Evolutionary conservation across 2,113 vertebrate species (phyloP), one percentile per base, ranked within the genome.

Genomic region (Pelusios castaneus): DNA sequence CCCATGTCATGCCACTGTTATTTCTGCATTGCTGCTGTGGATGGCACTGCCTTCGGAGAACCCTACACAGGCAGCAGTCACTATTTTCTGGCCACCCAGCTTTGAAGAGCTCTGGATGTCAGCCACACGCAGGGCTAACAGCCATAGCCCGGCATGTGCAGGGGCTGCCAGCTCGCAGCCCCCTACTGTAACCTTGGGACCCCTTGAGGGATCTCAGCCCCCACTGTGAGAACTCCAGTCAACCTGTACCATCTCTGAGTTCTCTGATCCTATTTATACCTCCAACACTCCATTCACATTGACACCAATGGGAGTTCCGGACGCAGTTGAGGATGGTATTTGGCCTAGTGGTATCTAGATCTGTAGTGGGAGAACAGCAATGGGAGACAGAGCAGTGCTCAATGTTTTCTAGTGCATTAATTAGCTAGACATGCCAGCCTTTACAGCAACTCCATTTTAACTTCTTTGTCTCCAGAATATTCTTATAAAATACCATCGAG

Each of bases 171-270:
- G 47, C 10, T 47, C 47, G 10, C 47, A 47, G 47, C 47, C 47
- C 47, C 47, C 47, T 47, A 10, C 47, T 47, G 10, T 47, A 47
- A 47, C 47, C 10, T 47, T 47, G 47, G 47, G 47, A 47, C 47
- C 47, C 10, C 10, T 47, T 47, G 47, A 47, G 47, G 47, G 47
- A 47, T 47, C 47, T 10, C 47, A 47, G 47, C 47, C 47, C 47
- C 47, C 47, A 47, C 7, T 47, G 47, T 47, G 10, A 47, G 47
- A 47, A 47, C 82, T 81, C 94, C 92, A 8, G 0, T 25, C 80
- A 79, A 81, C 85, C 88, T 93, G 85, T 97, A 86, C 41, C 92
- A 94, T 80, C 86, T 2, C 87, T 89, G 34, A 60, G 93, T 93
- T 67, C 93, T 92, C 76, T 0, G 11, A 82, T 54, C 52, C 38